These are phyloP conservation scores for Perca fluviatilis DNA, from an alignment of 2,113 vertebrate genomes.

Conservation along the genomic window DNA sequence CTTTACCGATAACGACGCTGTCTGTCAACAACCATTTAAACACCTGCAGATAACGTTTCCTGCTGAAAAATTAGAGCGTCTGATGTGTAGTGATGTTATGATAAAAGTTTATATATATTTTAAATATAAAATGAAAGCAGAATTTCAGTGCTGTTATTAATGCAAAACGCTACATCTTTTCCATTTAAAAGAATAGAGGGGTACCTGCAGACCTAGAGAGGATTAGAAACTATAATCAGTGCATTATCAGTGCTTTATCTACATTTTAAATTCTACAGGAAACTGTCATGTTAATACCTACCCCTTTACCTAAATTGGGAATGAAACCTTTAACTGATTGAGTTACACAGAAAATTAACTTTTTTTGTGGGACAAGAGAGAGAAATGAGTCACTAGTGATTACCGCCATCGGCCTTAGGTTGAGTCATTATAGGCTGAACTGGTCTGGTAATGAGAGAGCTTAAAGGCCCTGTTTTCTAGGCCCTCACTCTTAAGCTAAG, in stretches of 20 bases:
- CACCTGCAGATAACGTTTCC: conserved; percentile 14
- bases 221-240: background rate
- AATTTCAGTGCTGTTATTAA: background rate
- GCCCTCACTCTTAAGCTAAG: conserved; percentile 70
- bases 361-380: conserved; percentile 18
- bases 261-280: background rate
- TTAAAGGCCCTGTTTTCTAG: conserved; percentile 43
- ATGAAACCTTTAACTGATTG: conserved; percentile 25
- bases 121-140: background rate
- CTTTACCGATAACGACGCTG: conserved; percentile 1
- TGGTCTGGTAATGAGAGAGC: conserved; percentile 74
- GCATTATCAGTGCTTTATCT: background rate
- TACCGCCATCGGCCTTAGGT: conserved; percentile 56
- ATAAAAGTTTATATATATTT: conserved; percentile 6
- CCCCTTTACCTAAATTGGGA: background rate
- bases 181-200: background rate
- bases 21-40: conserved; percentile 36
- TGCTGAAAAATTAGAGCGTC: conserved; percentile 12
- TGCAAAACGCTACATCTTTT: background rate
- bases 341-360: conserved; percentile 56
- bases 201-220: background rate
- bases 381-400: conserved; percentile 53
- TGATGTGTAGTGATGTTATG: conserved; percentile 7
- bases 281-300: background rate
- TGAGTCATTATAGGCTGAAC: conserved; percentile 68